Conservation (phyloP, 1,140 invertebrate species). For the Conus ventricosus region DNA sequence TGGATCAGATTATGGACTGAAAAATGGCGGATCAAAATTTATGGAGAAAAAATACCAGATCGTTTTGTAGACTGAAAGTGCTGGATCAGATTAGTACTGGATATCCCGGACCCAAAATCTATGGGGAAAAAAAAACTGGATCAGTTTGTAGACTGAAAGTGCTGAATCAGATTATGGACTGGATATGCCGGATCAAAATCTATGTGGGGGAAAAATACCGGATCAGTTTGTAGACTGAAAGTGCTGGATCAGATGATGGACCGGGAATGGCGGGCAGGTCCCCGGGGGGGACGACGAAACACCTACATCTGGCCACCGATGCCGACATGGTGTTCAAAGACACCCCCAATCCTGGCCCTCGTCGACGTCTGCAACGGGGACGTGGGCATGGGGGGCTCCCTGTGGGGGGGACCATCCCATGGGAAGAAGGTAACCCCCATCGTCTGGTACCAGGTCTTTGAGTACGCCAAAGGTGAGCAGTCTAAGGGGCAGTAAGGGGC, state of each 20-base stretch:
- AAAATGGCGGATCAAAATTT: background rate
- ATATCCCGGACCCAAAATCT: no score
- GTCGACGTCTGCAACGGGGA: constrained; percentile 55
- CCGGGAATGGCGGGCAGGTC: background rate
- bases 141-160: no score
- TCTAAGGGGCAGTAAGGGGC: background rate
- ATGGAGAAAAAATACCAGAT: no score
- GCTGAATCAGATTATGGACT: no score
- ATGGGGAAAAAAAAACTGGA: no score
- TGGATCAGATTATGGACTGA: no score
- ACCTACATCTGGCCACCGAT: constrained; percentile 62
- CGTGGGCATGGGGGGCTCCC: constrained; percentile 56
- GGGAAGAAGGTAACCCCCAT: constrained; percentile 71
- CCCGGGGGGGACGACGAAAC: constrained; percentile 30
- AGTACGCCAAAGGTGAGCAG: constrained; percentile 76
- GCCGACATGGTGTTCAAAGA: constrained; percentile 64
- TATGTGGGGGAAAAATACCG: no score
- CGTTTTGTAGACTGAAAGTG: no score
- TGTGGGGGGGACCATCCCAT: constrained; percentile 30
- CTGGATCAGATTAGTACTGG: no score
- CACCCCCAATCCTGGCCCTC: constrained; percentile 47
- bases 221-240: no score
- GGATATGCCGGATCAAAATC: no score
- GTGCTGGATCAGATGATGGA: no score
- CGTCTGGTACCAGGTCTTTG: constrained; percentile 81